A percentile compares a stretch with the other conserved stretches of the same genome.
Conservation (phyloP, 2,888 invertebrate species). For the Lasioglossum zephyrum region DNA sequence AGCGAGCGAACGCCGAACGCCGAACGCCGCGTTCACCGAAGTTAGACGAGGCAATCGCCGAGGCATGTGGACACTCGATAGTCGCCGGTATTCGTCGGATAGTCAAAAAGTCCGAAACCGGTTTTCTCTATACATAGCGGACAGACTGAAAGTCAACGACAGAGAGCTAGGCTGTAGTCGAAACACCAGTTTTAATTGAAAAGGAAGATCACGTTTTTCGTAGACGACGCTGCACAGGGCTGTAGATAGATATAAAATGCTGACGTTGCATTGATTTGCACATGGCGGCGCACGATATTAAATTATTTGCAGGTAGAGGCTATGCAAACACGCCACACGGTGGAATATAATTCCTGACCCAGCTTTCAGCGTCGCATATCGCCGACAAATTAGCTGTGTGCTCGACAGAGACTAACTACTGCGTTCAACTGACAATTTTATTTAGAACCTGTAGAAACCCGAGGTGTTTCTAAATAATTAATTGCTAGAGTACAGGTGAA, state of each 20-base stretch:
- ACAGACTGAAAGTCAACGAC: background rate
- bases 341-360: background rate
- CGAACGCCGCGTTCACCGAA: background rate
- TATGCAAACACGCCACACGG: background rate
- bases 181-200: background rate
- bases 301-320: background rate
- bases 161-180: background rate
- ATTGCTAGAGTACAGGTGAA: background rate
- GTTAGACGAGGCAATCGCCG: background rate
- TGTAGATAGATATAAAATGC: background rate
- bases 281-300: background rate
- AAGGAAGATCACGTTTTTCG: background rate
- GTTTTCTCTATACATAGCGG: background rate
- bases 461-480: no score
- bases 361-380: slow-evolving; percentile 4
- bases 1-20: no score
- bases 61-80: background rate
- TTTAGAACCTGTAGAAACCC: no score
- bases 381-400: background rate
- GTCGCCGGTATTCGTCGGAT: background rate
- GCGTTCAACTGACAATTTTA: background rate
- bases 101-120: slow-evolving; percentile 1
- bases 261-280: background rate
- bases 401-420: background rate
- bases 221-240: background rate